Evolutionary conservation across 2,113 vertebrate genomes (phyloP), one percentile per base, ranked within the genome.

Genomic region (Delphinus delphis): DNA sequence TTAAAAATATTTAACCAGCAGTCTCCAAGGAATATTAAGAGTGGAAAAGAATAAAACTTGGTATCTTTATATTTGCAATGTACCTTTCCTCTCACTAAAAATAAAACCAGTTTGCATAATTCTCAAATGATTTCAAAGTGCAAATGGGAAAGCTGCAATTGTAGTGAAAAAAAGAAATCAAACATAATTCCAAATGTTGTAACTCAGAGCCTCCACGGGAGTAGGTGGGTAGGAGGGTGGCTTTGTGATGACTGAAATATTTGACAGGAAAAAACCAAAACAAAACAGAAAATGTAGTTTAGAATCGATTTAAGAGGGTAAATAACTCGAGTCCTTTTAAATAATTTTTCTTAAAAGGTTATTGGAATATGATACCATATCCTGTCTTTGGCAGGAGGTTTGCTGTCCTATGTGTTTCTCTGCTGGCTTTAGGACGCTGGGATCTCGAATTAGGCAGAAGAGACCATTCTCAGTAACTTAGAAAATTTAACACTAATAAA

Each of bases 41-140:
- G 31, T 88, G 93, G 36, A 82, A 89, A 93, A 93, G 31, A 76
- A 92, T 79, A 60, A 77, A 97, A 97, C 89, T 79, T 60, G 62
- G 4, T 58, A 50, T 88, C 23, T 90, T 82, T 86, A 90, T 63
- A 67, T 83, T 81, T 86, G 33, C 10, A 80, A 0, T 28, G 6
- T 79, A 91, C 8, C 3, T 94, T 96, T 97, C 55, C 26, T 88
- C 13, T 76, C 10, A 76, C 55, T 74, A 38, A 77, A 86, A 82
- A 63, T 15, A 47, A 18, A 92, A 36, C 18, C 28, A 58, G 15
- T 55, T 85, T 47, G 8, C 67, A 74, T 20, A 90, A 79, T 93
- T 94, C 55, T 86, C 25, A 89, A 93, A 87, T 85, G 44, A 53
- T 71, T 97, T 88, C 31, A 71, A 71, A 95, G 31, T 77, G 1